phyloP scores from a whole-genome alignment of 2,888 invertebrate species.

The Cremastinae sp. region DNA sequence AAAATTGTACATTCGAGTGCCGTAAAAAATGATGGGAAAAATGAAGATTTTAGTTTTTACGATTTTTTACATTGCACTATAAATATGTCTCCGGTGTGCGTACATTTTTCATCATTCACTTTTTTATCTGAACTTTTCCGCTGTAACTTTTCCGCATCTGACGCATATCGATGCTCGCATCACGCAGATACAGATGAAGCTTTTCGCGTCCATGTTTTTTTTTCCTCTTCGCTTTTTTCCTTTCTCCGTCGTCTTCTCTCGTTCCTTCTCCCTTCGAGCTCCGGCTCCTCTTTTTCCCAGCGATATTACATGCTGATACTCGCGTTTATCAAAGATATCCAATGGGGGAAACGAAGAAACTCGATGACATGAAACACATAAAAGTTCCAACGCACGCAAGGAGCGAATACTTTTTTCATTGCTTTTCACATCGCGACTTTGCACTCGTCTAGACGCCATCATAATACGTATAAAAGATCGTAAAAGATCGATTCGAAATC shows the following conservation, averaged over 20 bases:
- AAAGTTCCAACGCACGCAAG: constrained; percentile 30
- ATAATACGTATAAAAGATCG: constrained; percentile 45
- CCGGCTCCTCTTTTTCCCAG: not conserved
- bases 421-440: constrained; percentile 16
- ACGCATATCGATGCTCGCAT: too few species aligned
- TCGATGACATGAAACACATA: constrained; percentile 40
- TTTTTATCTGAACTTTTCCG: too few species aligned
- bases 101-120: too few species aligned
- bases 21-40: too few species aligned
- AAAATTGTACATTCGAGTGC: too few species aligned
- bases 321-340: not conserved
- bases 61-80: too few species aligned
- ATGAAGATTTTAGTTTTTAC: too few species aligned
- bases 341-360: constrained; percentile 5
- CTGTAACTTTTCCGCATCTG: too few species aligned
- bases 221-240: not conserved
- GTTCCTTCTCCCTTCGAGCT: not conserved
- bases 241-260: not conserved
- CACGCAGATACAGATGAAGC: too few species aligned
- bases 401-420: constrained; percentile 9
- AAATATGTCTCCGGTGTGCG: too few species aligned
- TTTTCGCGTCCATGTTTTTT: too few species aligned
- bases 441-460: constrained; percentile 49
- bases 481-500: constrained; percentile 57
- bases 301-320: not conserved